Base-by-base conservation (phyloP, 1,140 invertebrate genomes). In the Drosophila erecta region DNA sequence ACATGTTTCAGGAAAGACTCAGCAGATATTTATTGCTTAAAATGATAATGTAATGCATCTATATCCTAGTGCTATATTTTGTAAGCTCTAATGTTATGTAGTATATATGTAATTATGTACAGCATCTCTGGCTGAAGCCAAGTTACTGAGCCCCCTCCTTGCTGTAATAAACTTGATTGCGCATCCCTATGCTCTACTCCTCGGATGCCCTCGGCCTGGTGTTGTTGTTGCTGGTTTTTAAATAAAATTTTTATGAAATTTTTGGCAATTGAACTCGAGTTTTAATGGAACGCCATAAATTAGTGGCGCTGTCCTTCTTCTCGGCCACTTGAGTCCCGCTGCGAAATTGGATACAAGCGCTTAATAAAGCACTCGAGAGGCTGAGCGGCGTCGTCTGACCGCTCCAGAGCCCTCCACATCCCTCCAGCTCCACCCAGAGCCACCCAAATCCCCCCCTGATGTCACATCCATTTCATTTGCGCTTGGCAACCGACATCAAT, bases 251-350 rank as follows among this genome's bases (percentile, higher is more conserved):
- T 89, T 89, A 89, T 89, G 84, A 89, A 89, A 89, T 89, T 89
- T 89, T 89, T 89, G 84, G 84, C 84, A 89, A 89, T 87, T 87
- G 83, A 89, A 89, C 84, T 87, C 84, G 80, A 87, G 83, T 87
- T 87, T 87, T 87, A 87, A 89, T 89, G 84, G 84, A 89, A 69
- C 84, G 72, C 79, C 76, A 89, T 89, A 89, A 89, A 89, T 89
- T 89, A 89, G 84, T 77, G 64, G 66, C 56, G 76, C 69, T 61
- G 67, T 65, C 40, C 62, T 79, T 43, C 57, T 66, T 50, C 56
- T 65, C 56, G 76, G 79, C 79, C 85, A 89, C 84, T 89, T 80
- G 84, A 89, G 84, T 66, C 76, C 62, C 41, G 60, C 76, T 77
- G 51, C 65, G 76, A 89, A 89, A 89, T 89, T 84, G 84, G 85